Base-by-base conservation (phyloP, 2,888 invertebrate species). In the Masnerella sp. region DNA sequence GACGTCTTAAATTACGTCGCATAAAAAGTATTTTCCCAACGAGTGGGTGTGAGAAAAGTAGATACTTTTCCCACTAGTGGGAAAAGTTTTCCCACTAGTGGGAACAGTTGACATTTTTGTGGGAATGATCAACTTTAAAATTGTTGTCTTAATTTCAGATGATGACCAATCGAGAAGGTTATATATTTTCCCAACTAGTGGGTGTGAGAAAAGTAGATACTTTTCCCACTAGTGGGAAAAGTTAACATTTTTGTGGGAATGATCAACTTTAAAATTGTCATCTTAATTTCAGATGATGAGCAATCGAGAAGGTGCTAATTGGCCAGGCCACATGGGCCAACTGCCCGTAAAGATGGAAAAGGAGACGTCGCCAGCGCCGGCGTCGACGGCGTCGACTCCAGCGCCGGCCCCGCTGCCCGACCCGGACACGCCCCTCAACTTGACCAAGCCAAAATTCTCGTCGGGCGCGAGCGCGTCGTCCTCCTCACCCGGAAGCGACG, bases 401-500 rank as follows among this genome's bases (percentile, higher is more conserved):
- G 83, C 87, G 7, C 82, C 84, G 2, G 78, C 85, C 1, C 84
- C 88, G 0, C 79, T 87, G 0, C 89, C 89, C 25, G 93, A 94
- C 87, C 92, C 93, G 0, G 96, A 96, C 85, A 92, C 95, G 1
- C 97, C 97, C 0, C 90, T 97, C 38, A 97, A 97, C 88, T 91
- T 97, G 54, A 93, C 93, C 82, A 97, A 96, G 88, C 96, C 96
- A 64, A 94, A 96, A 81, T 89, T 78, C 77, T 88, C 88, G 70
- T 88, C 88, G 76, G 90, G 89, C 8, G 83, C 85, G 15, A 82
- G 82, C 58, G 83, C 84, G 2, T 83, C 83, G 67, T 84, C 84
- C 22, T 83, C 82, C 64, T 75, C 90, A 84, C 86, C 91, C 5
- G 88, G 89, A 5, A 89, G 89, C 40, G 89, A 89, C 80, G 90